A percentile compares a stretch with the other conserved stretches of the same genome.
Evolutionary conservation across 2,797 vertebrate genomes (phyloP).

Genomic region (Petrocephalus sullivani): DNA sequence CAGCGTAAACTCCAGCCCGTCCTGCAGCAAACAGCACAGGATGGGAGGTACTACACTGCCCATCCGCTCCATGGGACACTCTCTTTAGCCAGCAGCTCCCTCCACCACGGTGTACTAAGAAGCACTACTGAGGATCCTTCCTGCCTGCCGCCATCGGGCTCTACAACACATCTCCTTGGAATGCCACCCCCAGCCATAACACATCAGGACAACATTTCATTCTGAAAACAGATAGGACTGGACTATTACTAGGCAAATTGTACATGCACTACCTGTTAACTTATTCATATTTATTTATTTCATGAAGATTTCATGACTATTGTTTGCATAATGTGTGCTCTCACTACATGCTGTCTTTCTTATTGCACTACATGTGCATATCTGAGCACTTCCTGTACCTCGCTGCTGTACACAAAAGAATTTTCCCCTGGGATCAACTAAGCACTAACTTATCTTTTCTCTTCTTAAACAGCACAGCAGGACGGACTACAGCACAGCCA

Average conservation of each 20-base stretch:
- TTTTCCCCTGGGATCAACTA: not conserved
- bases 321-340: not conserved
- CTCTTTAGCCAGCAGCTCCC: not conserved
- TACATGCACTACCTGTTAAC: not conserved
- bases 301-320: not conserved
- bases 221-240: not conserved
- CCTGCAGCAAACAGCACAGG: not conserved
- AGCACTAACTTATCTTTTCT: not conserved
- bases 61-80: not conserved
- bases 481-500: not conserved
- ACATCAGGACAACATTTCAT: not conserved
- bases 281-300: not conserved
- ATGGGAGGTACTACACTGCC: not conserved
- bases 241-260: not conserved
- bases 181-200: not conserved
- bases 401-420: not conserved
- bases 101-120: not conserved
- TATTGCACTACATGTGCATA: not conserved
- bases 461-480: not conserved
- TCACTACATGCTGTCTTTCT: not conserved
- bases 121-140: not conserved
- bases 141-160: not conserved
- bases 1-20: not conserved
- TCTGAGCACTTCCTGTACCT: not conserved
- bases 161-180: not conserved